A percentile compares a stretch with the other conserved stretches of the same genome.
Conservation (phyloP, 2,888 invertebrate genomes). For the Amphimallon solstitiale region DNA sequence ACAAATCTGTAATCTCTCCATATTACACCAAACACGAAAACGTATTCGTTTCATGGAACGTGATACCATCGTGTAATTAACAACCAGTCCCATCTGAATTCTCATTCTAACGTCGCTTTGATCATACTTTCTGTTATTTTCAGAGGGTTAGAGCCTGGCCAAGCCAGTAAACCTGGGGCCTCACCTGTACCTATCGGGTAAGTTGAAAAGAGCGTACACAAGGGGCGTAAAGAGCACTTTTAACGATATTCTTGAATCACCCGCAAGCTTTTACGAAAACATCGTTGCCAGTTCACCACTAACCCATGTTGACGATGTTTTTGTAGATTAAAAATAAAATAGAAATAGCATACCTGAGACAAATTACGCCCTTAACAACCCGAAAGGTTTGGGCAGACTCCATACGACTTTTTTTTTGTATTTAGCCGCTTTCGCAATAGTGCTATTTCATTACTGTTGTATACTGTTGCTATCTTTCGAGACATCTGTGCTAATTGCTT, state of each 20-base stretch:
- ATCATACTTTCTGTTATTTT: constrained; percentile 61
- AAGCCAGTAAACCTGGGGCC: constrained; percentile 63
- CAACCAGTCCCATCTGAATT: constrained; percentile 28
- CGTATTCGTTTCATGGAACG: background rate
- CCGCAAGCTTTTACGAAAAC: background rate
- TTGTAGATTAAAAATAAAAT: too few species aligned
- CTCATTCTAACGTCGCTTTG: constrained; percentile 40
- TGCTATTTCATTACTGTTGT: background rate
- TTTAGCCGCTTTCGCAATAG: constrained; percentile 9
- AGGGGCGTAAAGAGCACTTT: constrained; percentile 31
- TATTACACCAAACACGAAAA: constrained; percentile 12
- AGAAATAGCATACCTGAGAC: background rate
- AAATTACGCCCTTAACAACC: constrained; percentile 45
- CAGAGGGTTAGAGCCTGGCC: constrained; percentile 71
- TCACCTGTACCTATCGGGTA: constrained; percentile 72
- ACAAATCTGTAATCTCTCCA: background rate
- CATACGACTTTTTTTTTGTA: constrained; percentile 14
- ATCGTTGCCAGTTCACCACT: background rate
- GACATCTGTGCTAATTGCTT: background rate
- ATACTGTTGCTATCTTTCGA: constrained; percentile 13
- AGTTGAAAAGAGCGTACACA: constrained; percentile 56
- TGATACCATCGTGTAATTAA: constrained; percentile 23
- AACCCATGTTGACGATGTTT: background rate
- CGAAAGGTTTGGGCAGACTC: constrained; percentile 46
- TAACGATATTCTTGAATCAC: constrained; percentile 4